Conservation (phyloP, 2,888 invertebrate species). For the Flabesymbios commensalis region DNA sequence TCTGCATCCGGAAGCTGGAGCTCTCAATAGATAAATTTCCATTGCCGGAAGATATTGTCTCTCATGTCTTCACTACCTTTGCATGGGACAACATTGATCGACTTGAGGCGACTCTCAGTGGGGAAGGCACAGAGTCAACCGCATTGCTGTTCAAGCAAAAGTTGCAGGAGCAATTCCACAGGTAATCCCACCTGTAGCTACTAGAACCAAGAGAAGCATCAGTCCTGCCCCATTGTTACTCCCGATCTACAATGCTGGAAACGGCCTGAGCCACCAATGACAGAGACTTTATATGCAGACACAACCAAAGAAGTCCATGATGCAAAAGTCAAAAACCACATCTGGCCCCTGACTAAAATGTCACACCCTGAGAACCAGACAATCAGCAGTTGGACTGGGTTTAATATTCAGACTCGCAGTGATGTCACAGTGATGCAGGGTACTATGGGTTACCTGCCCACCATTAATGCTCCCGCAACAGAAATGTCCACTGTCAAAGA, state of each 20-base stretch:
- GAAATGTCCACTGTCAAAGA: conserved; percentile 19
- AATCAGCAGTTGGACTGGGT: conserved; percentile 27
- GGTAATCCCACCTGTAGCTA: neutral
- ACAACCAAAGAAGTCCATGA: neutral
- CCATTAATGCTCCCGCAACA: conserved; percentile 25
- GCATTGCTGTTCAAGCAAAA: conserved; percentile 33
- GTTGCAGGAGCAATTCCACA: no score
- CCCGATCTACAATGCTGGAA: conserved; percentile 16
- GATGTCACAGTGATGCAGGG: conserved; percentile 9
- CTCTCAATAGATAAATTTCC: neutral
- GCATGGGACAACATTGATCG: conserved; percentile 39
- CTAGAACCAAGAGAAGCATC: neutral
- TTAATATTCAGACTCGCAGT: conserved; percentile 21
- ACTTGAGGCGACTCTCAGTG: conserved; percentile 36
- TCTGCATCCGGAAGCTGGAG: conserved; percentile 6
- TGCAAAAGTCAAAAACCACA: conserved; percentile 8
- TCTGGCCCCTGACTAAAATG: conserved; percentile 7
- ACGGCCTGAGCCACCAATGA: conserved; percentile 14
- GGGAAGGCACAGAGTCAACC: conserved; percentile 38
- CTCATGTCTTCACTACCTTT: conserved; percentile 19
- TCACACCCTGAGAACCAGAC: conserved; percentile 13
- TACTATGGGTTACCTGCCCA: conserved; percentile 20
- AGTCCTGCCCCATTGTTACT: neutral
- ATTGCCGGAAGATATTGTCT: conserved; percentile 24
- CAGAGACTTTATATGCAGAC: neutral